Evolutionary conservation across 2,888 invertebrate species (phyloP).

Genomic region (Eupithecia dodoneata): DNA sequence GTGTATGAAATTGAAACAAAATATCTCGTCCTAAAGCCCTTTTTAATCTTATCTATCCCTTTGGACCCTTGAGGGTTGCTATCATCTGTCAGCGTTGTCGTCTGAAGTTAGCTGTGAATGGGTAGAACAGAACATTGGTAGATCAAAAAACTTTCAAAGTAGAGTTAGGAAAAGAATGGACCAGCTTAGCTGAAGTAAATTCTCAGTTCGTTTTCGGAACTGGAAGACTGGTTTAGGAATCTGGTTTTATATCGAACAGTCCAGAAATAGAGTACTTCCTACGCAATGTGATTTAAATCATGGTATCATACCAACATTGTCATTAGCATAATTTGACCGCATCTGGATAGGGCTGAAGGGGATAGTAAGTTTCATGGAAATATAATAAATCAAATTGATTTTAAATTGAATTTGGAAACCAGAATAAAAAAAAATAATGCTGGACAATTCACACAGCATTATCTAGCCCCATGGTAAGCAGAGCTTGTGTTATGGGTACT

Average conservation of each 20-base stretch:
- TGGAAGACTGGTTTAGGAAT: not conserved
- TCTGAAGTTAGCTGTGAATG: conserved; percentile 14
- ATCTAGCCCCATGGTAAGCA: too few relatives aligned
- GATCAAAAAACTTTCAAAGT: conserved; percentile 5
- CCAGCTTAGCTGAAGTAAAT: not conserved
- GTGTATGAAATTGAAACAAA: conserved; percentile 46
- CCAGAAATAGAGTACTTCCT: not conserved
- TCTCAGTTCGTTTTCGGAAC: not conserved
- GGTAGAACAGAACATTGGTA: conserved; percentile 5
- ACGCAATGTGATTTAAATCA: not conserved
- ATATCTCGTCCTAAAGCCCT: conserved; percentile 42
- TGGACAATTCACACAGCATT: too few relatives aligned
- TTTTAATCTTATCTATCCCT: conserved; percentile 46
- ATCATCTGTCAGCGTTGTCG: conserved; percentile 41
- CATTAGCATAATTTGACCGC: too few relatives aligned
- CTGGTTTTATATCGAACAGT: not conserved
- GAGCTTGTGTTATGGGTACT: too few relatives aligned
- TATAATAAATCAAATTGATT: too few relatives aligned
- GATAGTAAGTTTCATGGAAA: too few relatives aligned
- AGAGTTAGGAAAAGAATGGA: not conserved
- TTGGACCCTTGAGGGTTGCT: conserved; percentile 38
- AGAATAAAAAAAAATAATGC: too few relatives aligned
- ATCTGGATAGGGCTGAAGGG: too few relatives aligned
- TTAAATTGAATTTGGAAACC: too few relatives aligned
- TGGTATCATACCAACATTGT: too few relatives aligned